Conservation (phyloP, 2,113 vertebrate species). For the Ancistrus triradiatus region DNA sequence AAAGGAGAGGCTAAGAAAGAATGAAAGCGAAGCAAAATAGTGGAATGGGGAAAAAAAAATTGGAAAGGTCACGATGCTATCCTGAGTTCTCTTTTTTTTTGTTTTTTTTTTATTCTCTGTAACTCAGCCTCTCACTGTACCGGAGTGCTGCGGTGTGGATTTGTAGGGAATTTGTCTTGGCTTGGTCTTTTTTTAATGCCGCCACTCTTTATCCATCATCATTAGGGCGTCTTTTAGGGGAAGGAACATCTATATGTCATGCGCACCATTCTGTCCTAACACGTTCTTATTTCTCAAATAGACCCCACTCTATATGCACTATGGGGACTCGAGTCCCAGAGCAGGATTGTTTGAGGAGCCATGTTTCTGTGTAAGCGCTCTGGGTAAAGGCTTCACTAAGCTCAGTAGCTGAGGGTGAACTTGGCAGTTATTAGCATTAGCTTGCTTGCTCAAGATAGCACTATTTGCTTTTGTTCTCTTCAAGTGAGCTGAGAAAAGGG, state of each 20-base stretch:
- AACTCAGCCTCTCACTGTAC: no score
- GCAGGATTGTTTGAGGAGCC: conserved; percentile 21
- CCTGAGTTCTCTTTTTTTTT: no score
- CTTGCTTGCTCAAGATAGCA: background rate
- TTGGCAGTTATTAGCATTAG: background rate
- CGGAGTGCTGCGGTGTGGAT: no score
- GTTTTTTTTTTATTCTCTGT: no score
- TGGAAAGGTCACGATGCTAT: background rate
- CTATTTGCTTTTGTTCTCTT: background rate
- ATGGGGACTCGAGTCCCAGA: background rate
- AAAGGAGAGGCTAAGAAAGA: background rate
- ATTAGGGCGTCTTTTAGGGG: background rate
- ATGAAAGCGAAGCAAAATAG: background rate
- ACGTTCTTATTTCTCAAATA: background rate
- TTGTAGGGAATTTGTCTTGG: background rate
- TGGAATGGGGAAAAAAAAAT: conserved; percentile 8
- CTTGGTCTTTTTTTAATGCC: background rate
- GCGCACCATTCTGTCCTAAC: background rate
- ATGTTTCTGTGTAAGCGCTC: conserved; percentile 8
- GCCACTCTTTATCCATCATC: conserved; percentile 1
- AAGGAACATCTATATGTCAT: background rate
- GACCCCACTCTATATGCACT: background rate
- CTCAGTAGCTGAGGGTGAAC: background rate
- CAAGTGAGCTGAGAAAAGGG: no score
- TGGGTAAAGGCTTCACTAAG: conserved; percentile 1